Conservation (phyloP, 2,888 invertebrate genomes). For the Lycophotia porphyrea region DNA sequence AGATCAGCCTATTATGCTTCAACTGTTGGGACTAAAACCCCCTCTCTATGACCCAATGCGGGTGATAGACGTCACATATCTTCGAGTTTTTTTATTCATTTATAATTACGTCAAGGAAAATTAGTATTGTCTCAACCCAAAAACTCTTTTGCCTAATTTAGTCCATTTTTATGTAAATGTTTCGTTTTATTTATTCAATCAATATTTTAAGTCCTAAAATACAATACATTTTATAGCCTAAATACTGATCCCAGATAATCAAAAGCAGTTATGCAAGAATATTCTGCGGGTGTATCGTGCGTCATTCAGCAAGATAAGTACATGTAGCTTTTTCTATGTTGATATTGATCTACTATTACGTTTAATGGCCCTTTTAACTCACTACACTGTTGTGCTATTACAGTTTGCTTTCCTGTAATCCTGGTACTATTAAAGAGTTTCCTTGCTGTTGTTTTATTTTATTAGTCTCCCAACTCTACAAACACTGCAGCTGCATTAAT, state of each 20-base stretch:
- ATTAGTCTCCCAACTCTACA: no score
- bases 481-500: no score
- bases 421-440: no score
- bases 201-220: background rate
- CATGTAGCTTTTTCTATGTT: background rate
- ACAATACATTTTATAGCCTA: no score
- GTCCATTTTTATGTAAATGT: no score
- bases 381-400: background rate
- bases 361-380: background rate
- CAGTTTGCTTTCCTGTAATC: background rate
- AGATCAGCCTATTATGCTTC: no score
- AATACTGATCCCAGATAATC: background rate
- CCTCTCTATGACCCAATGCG: no score
- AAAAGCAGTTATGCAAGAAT: constrained; percentile 25
- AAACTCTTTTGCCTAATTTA: no score
- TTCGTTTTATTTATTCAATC: background rate
- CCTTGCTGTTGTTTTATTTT: no score
- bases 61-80: no score
- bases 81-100: no score
- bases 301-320: constrained; percentile 26
- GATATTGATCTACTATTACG: background rate
- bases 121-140: background rate
- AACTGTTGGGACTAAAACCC: no score
- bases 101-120: background rate
- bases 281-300: constrained; percentile 15